Percentiles rank a stretch among this genome's conserved stretches.
Conservation (phyloP, 2,113 vertebrate genomes). For the Oplegnathus fasciatus region DNA sequence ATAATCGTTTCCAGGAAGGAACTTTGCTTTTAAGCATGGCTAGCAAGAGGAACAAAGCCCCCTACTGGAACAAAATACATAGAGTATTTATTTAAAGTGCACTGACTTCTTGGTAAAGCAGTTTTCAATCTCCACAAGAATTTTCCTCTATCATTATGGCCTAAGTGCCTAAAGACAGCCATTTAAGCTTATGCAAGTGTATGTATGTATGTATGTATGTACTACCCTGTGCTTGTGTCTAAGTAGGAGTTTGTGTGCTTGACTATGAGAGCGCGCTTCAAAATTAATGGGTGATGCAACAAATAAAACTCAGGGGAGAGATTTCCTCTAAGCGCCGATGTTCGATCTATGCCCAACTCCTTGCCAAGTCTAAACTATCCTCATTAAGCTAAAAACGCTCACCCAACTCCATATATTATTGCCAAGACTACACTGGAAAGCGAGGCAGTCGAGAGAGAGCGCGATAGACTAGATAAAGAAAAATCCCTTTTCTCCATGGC, state of each 20-base stretch:
- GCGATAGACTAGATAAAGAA: slow-evolving; percentile 8
- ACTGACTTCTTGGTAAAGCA: slow-evolving; percentile 19
- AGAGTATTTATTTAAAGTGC: slow-evolving; percentile 44
- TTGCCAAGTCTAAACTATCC: slow-evolving; percentile 78
- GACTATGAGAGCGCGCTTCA: slow-evolving; percentile 40
- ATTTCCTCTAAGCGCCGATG: slow-evolving; percentile 72
- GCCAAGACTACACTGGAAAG: slow-evolving; percentile 57
- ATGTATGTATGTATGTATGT: background rate
- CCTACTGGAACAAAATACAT: slow-evolving; percentile 42
- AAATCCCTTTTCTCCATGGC: background rate
- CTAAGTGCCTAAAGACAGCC: slow-evolving; percentile 8
- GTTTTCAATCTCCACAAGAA: slow-evolving; percentile 28
- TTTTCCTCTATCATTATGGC: slow-evolving; percentile 17
- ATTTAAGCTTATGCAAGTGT: background rate
- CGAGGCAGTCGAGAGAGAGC: background rate
- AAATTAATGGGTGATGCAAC: slow-evolving; percentile 74
- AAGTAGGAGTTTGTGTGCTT: slow-evolving; percentile 36
- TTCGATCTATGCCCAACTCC: slow-evolving; percentile 67
- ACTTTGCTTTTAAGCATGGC: slow-evolving; percentile 22
- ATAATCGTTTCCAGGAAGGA: slow-evolving; percentile 12
- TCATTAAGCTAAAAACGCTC: slow-evolving; percentile 79
- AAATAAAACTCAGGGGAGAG: slow-evolving; percentile 69
- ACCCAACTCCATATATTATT: slow-evolving; percentile 59
- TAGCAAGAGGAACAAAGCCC: slow-evolving; percentile 27
- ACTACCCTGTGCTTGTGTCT: background rate